A percentile compares a stretch with the other conserved stretches of the same genome.
Conservation (phyloP, 2,888 invertebrate species). For the Oscheius sp. region DNA sequence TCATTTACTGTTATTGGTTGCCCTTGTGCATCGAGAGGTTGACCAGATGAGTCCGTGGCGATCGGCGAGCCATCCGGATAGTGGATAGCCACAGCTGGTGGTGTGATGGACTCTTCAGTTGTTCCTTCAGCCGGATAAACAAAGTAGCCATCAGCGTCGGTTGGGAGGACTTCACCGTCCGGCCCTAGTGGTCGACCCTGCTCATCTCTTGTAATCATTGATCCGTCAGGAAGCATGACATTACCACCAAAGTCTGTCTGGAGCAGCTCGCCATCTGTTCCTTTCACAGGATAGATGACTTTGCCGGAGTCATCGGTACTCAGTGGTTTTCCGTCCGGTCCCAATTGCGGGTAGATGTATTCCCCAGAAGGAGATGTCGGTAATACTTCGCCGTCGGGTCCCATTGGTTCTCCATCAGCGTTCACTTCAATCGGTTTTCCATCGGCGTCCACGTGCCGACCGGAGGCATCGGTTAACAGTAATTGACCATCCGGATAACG, state of each 20-base stretch:
- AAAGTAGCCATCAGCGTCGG: conserved; percentile 30
- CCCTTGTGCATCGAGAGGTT: conserved; percentile 35
- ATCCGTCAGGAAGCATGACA: conserved; percentile 42
- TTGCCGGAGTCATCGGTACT: conserved; percentile 54
- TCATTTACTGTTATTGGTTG: conserved; percentile 36
- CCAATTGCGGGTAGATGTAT: conserved; percentile 34
- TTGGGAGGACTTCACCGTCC: conserved; percentile 42
- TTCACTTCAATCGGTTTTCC: conserved; percentile 61
- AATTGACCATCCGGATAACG: conserved; percentile 35
- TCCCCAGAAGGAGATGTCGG: conserved; percentile 51
- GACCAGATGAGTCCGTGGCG: conserved; percentile 46
- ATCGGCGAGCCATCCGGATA: conserved; percentile 51
- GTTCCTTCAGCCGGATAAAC: conserved; percentile 40
- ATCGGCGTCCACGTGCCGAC: conserved; percentile 30
- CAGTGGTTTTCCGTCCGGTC: conserved; percentile 49
- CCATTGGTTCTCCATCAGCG: background rate
- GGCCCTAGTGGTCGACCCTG: conserved; percentile 49
- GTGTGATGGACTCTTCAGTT: conserved; percentile 41
- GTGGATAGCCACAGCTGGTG: conserved; percentile 39
- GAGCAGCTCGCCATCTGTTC: conserved; percentile 38
- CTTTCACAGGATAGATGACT: conserved; percentile 44
- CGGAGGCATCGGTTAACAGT: conserved; percentile 49
- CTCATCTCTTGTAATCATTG: conserved; percentile 49
- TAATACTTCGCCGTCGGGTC: conserved; percentile 34
- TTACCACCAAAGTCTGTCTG: conserved; percentile 49